Conservation (phyloP, 2,888 invertebrate species). For the Heliconius ismenius region DNA sequence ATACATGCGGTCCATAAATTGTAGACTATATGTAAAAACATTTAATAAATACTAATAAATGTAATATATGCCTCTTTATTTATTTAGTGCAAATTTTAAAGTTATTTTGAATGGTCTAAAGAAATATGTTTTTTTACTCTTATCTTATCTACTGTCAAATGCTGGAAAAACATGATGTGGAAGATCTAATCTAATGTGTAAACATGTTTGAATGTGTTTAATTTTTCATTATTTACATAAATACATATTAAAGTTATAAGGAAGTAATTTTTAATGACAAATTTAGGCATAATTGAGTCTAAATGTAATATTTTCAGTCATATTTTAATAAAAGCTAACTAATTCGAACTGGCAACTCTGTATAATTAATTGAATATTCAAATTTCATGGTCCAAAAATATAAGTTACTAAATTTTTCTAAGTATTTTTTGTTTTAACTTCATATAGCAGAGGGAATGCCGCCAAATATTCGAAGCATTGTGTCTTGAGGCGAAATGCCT, state of each 20-base stretch:
- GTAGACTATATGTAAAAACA: slow-evolving; percentile 1
- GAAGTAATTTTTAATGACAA: background rate
- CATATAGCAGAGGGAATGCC: too few species aligned
- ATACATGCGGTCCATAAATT: background rate
- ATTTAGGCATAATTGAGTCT: background rate
- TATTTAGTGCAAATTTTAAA: background rate
- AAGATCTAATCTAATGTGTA: slow-evolving; percentile 60
- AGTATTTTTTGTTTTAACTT: too few species aligned
- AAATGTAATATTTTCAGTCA: background rate
- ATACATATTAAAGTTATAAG: background rate
- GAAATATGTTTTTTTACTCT: too few species aligned
- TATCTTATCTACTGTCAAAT: background rate
- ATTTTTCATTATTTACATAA: background rate
- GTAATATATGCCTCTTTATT: background rate
- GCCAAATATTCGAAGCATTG: too few species aligned
- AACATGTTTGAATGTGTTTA: background rate
- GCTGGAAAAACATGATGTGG: slow-evolving; percentile 69
- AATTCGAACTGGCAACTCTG: slow-evolving; percentile 6
- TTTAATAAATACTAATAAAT: background rate
- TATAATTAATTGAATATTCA: background rate
- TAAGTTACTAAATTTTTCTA: too few species aligned
- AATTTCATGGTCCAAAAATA: background rate
- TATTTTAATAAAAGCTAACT: background rate
- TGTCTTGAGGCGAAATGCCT: too few species aligned
- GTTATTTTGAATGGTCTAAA: background rate